These are phyloP conservation scores for Dascillus cervinus DNA, from an alignment of 2,888 invertebrate species.

Conservation along the genomic window DNA sequence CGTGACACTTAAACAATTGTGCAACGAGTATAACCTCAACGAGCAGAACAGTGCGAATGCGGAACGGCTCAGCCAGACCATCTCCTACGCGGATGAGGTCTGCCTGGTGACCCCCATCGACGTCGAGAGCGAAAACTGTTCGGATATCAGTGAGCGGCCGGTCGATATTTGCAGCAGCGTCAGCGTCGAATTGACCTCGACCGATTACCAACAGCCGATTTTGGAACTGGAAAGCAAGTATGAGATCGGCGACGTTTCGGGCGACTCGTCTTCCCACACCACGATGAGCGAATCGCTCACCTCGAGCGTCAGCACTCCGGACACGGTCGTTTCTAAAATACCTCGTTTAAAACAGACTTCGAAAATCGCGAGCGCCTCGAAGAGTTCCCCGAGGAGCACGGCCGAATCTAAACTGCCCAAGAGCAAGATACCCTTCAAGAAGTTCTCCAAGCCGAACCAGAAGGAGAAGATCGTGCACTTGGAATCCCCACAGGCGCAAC, in stretches of 20 bases:
- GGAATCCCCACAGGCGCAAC: slow-evolving; percentile 26
- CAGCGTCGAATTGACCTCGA: slow-evolving; percentile 31
- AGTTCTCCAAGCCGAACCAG: slow-evolving; percentile 42
- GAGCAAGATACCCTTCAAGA: slow-evolving; percentile 49
- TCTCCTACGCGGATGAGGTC: slow-evolving; percentile 41
- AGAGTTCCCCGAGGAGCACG: slow-evolving; percentile 30
- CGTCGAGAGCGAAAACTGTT: slow-evolving; percentile 40
- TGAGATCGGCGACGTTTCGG: slow-evolving; percentile 22
- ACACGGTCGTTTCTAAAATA: slow-evolving; percentile 59
- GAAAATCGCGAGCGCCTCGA: slow-evolving; percentile 34
- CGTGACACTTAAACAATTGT: slow-evolving; percentile 39
- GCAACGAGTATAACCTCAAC: slow-evolving; percentile 34
- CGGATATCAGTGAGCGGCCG: slow-evolving; percentile 35
- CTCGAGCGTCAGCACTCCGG: slow-evolving; percentile 62
- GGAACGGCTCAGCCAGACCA: slow-evolving; percentile 25
- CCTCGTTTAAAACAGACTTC: slow-evolving; percentile 35
- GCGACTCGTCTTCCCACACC: slow-evolving; percentile 31
- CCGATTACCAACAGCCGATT: slow-evolving; percentile 24
- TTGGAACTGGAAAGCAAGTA: slow-evolving; percentile 10
- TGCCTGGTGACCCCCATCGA: slow-evolving; percentile 41
- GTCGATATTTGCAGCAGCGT: slow-evolving; percentile 39
- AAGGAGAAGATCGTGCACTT: slow-evolving; percentile 41
- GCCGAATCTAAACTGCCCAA: slow-evolving; percentile 45
- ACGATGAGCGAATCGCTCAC: slow-evolving; percentile 60
- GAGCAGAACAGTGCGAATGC: slow-evolving; percentile 21